These are phyloP conservation scores for Mobula birostris DNA, from an alignment of 2,113 vertebrate genomes.

Conservation along the genomic window DNA sequence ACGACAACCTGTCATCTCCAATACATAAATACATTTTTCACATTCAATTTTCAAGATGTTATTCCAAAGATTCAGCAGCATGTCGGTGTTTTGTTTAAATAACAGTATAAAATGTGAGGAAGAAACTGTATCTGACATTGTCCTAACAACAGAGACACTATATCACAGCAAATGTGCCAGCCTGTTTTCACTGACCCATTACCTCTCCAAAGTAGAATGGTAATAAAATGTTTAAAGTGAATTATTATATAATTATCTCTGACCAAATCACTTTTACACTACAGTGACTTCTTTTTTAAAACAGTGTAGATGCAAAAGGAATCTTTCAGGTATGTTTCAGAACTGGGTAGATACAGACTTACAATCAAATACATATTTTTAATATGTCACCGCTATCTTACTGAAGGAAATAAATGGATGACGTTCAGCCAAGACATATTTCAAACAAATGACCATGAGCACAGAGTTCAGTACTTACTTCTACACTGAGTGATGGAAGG, in stretches of 20 bases:
- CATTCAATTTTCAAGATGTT: background rate
- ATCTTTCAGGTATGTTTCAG: background rate
- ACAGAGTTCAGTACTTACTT: background rate
- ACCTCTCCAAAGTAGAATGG: background rate
- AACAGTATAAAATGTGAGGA: background rate
- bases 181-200: slow-evolving; percentile 16
- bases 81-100: background rate
- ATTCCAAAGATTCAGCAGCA: background rate
- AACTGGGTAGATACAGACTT: background rate
- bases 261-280: slow-evolving; percentile 4
- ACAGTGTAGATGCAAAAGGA: background rate
- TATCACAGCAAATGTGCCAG: slow-evolving; percentile 22
- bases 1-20: slow-evolving; percentile 32
- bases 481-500: background rate
- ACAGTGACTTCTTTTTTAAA: background rate
- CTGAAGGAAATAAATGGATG: background rate
- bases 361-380: background rate
- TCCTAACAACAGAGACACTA: slow-evolving; percentile 6
- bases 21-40: slow-evolving; percentile 38
- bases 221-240: slow-evolving; percentile 32
- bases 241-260: slow-evolving; percentile 18
- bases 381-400: no score
- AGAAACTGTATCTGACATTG: background rate
- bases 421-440: background rate
- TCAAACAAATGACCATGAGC: background rate